phyloP scores from a whole-genome alignment of 1,140 invertebrate genomes.

The Halyomorpha halys region DNA sequence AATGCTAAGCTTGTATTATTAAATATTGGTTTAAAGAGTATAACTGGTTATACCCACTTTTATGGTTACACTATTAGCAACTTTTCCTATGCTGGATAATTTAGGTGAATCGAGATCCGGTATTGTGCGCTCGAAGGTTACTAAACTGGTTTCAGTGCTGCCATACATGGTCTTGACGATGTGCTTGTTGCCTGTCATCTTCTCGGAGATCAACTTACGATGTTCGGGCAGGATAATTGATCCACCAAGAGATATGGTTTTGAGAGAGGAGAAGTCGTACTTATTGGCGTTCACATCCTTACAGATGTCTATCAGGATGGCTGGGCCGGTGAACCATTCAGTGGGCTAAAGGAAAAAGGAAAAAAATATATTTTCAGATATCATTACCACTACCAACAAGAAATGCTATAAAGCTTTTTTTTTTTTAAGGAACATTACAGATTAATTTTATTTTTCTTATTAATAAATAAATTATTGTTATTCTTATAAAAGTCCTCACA shows the following conservation, averaged over 20 bases:
- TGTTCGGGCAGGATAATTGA: neutral
- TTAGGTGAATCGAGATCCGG: neutral
- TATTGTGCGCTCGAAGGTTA: neutral
- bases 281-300: neutral
- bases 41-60: neutral
- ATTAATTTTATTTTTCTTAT: too few species aligned
- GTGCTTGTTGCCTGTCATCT: neutral
- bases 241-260: neutral
- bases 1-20: too few species aligned
- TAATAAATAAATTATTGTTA: too few species aligned
- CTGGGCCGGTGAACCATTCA: slow-evolving; percentile 6
- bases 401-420: too few species aligned
- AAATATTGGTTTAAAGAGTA: too few species aligned
- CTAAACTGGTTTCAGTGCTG: neutral
- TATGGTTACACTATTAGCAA: neutral
- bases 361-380: too few species aligned
- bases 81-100: neutral
- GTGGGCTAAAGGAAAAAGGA: neutral
- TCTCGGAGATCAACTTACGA: slow-evolving; percentile 1
- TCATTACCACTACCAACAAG: too few species aligned
- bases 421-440: too few species aligned
- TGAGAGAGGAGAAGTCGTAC: slow-evolving; percentile 9
- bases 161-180: slow-evolving; percentile 1
- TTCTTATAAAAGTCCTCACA: too few species aligned
- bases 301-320: slow-evolving; percentile 5